A percentile compares a stretch with the other conserved stretches of the same genome.
These are phyloP conservation scores for Gymnocephalus cernua DNA, from an alignment of 2,113 vertebrate species.

Conservation along the genomic window DNA sequence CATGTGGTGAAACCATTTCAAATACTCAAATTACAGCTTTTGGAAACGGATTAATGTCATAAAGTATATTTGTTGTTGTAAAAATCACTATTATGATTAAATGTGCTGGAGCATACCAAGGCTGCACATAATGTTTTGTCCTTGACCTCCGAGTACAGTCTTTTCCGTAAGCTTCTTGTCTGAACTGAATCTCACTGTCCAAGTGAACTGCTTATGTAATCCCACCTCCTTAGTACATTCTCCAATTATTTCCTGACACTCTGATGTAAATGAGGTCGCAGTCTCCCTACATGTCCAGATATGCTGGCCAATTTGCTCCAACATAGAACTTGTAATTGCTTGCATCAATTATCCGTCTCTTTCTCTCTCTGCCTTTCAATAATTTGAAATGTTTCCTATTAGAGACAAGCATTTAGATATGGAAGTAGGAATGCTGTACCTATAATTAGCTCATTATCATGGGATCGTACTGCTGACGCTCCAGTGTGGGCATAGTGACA, in stretches of 20 bases:
- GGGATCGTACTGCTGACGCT: constrained; percentile 53
- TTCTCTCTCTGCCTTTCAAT: constrained; percentile 74
- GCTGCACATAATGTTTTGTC: constrained; percentile 43
- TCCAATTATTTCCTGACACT: constrained; percentile 83
- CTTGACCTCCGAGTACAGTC: constrained; percentile 40
- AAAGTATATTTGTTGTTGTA: constrained; percentile 74
- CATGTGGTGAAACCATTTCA: constrained; percentile 76
- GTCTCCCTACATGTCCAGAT: constrained; percentile 82
- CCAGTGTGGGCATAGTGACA: constrained; percentile 20
- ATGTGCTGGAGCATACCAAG: constrained; percentile 50
- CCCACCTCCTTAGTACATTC: constrained; percentile 78
- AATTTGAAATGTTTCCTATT: constrained; percentile 85
- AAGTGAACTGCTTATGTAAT: constrained; percentile 63
- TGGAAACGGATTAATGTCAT: constrained; percentile 72
- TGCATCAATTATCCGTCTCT: constrained; percentile 84
- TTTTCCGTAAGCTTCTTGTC: constrained; percentile 43
- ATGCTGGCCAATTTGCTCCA: constrained; percentile 83
- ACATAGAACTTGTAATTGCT: constrained; percentile 86
- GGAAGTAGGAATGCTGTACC: constrained; percentile 77
- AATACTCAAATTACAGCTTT: constrained; percentile 73
- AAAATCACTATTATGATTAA: constrained; percentile 70
- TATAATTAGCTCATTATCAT: constrained; percentile 85
- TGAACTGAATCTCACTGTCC: constrained; percentile 42
- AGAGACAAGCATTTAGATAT: constrained; percentile 81
- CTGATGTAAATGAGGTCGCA: constrained; percentile 83